phyloP scores from a whole-genome alignment of 2,888 invertebrate species.

The Macrophya annulata region DNA sequence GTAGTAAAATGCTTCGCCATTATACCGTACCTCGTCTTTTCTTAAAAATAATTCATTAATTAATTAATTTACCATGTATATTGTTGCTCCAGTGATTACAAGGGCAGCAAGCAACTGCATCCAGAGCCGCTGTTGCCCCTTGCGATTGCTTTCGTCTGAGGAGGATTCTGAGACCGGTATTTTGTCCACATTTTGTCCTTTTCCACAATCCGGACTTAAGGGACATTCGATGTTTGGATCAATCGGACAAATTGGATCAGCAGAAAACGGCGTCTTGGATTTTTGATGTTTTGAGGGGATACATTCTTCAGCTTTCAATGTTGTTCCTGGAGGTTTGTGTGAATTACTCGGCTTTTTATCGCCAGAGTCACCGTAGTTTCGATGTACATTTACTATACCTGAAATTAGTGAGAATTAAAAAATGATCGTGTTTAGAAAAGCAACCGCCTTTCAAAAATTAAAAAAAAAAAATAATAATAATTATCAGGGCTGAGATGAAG shows the following conservation, averaged over 20 bases:
- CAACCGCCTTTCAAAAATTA: background rate
- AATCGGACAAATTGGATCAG: constrained; percentile 17
- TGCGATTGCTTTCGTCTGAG: constrained; percentile 42
- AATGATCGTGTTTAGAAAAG: background rate
- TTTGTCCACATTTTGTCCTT: background rate
- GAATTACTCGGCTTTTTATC: constrained; percentile 63
- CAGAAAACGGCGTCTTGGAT: background rate
- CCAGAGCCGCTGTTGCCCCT: constrained; percentile 69
- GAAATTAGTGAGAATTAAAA: background rate
- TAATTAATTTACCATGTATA: constrained; percentile 66
- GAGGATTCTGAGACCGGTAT: background rate
- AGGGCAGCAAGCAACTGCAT: constrained; percentile 73
- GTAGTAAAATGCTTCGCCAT: background rate
- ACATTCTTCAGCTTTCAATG: constrained; percentile 74
- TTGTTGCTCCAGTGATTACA: constrained; percentile 72
- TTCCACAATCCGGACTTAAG: constrained; percentile 35
- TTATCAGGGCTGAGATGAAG: background rate
- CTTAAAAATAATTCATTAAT: background rate
- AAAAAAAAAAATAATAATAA: background rate
- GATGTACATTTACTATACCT: constrained; percentile 66
- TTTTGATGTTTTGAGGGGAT: constrained; percentile 59
- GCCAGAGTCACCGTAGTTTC: constrained; percentile 63
- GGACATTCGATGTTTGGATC: constrained; percentile 48
- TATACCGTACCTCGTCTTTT: background rate
- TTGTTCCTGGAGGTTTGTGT: constrained; percentile 67